These are phyloP conservation scores for Protomyctophum bolini DNA, from an alignment of 2,113 vertebrate genomes.

Conservation along the genomic window DNA sequence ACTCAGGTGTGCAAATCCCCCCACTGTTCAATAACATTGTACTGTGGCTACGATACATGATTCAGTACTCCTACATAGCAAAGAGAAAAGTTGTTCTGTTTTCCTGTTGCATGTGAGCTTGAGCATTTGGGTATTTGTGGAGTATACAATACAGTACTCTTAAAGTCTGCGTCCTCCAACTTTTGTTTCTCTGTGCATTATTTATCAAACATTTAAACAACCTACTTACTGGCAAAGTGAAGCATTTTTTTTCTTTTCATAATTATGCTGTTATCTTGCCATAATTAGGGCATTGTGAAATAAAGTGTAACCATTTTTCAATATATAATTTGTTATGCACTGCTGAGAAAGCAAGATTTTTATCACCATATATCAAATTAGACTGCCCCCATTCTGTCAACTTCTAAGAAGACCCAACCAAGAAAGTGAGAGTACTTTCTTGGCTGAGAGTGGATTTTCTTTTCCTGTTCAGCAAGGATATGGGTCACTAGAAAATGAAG, in stretches of 20 bases:
- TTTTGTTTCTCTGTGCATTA: slow-evolving; percentile 30
- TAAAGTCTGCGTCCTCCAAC: not conserved
- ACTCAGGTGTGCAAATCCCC: slow-evolving; percentile 20
- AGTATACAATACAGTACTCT: not conserved
- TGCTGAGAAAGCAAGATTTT: slow-evolving; percentile 73
- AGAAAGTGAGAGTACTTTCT: slow-evolving; percentile 59
- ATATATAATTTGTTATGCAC: slow-evolving; percentile 69
- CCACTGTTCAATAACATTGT: slow-evolving; percentile 28
- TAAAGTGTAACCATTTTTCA: slow-evolving; percentile 66
- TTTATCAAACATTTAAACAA: slow-evolving; percentile 44
- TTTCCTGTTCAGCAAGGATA: slow-evolving; percentile 44
- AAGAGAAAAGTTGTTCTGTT: slow-evolving; percentile 3
- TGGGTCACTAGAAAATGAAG: slow-evolving; percentile 55
- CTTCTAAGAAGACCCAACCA: slow-evolving; percentile 54
- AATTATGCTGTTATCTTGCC: slow-evolving; percentile 62
- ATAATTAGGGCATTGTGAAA: slow-evolving; percentile 72
- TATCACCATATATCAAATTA: slow-evolving; percentile 79
- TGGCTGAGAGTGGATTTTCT: slow-evolving; percentile 47
- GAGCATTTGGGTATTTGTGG: slow-evolving; percentile 3
- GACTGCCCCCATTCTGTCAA: slow-evolving; percentile 80
- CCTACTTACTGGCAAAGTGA: slow-evolving; percentile 42
- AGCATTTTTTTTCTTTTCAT: slow-evolving; percentile 34
- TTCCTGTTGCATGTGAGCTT: slow-evolving; percentile 1
- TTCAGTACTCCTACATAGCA: not conserved
- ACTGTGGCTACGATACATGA: not conserved